phyloP scores from a whole-genome alignment of 2,888 invertebrate species.

The Acanthosepion lycidas region DNA sequence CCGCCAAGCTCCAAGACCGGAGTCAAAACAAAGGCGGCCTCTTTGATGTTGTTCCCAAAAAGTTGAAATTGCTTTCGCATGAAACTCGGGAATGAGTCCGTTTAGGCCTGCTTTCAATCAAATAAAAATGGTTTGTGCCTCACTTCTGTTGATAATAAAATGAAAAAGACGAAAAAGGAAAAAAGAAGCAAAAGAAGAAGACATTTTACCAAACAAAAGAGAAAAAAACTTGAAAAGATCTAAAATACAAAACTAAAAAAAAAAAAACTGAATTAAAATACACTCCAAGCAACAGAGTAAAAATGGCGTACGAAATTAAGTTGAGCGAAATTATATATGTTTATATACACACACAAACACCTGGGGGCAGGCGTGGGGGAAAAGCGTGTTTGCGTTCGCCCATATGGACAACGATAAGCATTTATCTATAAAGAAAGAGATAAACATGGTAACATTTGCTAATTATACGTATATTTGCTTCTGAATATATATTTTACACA shows the following conservation, averaged over 20 bases:
- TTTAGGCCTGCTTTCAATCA: conserved; percentile 17
- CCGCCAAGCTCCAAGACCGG: background rate
- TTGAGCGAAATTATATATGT: background rate
- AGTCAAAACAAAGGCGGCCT: background rate
- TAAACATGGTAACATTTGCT: too few species aligned
- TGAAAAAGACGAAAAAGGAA: too few species aligned
- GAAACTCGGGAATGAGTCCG: background rate
- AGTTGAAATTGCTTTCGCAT: background rate
- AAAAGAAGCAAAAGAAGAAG: too few species aligned
- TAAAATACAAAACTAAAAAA: background rate
- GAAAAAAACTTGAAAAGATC: background rate
- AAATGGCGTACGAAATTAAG: too few species aligned
- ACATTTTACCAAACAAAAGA: too few species aligned
- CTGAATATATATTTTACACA: too few species aligned
- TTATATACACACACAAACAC: background rate
- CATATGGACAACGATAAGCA: too few species aligned
- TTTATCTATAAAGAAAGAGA: too few species aligned
- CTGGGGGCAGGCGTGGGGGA: too few species aligned
- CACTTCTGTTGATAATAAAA: background rate
- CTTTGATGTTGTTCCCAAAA: background rate
- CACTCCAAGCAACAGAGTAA: too few species aligned
- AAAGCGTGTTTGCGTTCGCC: too few species aligned
- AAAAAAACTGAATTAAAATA: background rate
- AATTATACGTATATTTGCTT: too few species aligned
- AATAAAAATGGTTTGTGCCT: background rate